Conservation (phyloP, 2,888 invertebrate species). For the Yponomeuta evonymella region DNA sequence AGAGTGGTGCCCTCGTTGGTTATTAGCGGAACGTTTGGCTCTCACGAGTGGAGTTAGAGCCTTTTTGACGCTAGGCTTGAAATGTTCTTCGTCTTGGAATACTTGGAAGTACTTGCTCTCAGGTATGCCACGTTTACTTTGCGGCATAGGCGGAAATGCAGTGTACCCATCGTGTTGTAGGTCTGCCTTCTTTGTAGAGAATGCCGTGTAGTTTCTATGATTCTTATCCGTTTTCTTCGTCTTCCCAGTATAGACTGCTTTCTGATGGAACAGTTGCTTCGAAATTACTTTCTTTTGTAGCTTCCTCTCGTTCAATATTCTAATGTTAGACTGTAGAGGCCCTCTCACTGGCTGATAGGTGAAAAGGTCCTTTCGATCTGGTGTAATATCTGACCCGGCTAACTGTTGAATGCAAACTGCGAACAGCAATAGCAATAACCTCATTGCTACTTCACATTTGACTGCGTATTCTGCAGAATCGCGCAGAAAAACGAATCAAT, state of each 20-base stretch:
- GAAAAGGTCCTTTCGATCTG: slow-evolving; percentile 11
- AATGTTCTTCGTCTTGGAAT: not conserved
- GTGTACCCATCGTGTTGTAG: not conserved
- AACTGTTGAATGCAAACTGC: slow-evolving; percentile 24
- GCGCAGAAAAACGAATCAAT: not conserved
- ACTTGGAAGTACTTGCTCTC: not conserved
- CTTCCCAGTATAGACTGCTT: not conserved
- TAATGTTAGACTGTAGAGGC: slow-evolving; percentile 10
- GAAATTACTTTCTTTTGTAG: not conserved
- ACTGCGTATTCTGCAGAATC: not conserved
- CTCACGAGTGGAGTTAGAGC: not conserved
- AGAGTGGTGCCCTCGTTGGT: not conserved
- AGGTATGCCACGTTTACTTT: not conserved
- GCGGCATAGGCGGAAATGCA: not conserved
- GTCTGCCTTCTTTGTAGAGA: not conserved
- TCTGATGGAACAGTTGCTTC: not conserved
- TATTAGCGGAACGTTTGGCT: not conserved
- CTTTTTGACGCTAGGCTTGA: not conserved
- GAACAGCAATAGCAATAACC: slow-evolving; percentile 31
- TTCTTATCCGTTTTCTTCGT: not conserved
- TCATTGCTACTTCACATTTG: slow-evolving; percentile 30
- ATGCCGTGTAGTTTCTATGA: not conserved
- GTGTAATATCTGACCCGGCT: slow-evolving; percentile 25
- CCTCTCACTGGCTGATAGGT: not conserved
- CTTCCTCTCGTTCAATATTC: not conserved